phyloP scores from a whole-genome alignment of 2,113 vertebrate species.

The Odobenus rosmarus region DNA sequence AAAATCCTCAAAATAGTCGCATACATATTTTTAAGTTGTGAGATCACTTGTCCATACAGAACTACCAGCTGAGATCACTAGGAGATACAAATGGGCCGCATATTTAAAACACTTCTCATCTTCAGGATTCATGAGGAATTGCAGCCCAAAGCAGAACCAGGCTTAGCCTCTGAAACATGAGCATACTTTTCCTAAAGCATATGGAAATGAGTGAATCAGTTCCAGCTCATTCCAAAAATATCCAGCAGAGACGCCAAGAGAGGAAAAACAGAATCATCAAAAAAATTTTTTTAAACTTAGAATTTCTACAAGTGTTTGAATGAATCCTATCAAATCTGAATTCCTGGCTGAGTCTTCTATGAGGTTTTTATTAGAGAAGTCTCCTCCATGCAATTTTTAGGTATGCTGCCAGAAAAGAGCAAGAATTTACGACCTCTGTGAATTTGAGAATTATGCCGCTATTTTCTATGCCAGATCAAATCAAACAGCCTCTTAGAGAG shows the following conservation, averaged over 20 bases:
- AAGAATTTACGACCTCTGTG: not conserved
- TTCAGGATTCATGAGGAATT: slow-evolving; percentile 1
- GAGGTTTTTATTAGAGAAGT: not conserved
- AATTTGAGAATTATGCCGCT: not conserved
- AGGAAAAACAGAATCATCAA: not conserved
- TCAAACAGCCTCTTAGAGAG: not conserved
- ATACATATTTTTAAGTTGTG: slow-evolving; percentile 42
- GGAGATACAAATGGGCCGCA: not conserved
- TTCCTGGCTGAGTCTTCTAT: not conserved
- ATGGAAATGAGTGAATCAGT: slow-evolving; percentile 50
- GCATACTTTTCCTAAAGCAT: slow-evolving; percentile 47
- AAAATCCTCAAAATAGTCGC: slow-evolving; percentile 7
- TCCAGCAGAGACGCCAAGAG: slow-evolving; percentile 23
- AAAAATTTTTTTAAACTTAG: slow-evolving; percentile 8
- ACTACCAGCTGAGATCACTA: not conserved
- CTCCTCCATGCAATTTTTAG: not conserved
- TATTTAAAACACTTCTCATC: slow-evolving; percentile 28
- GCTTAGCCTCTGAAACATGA: not conserved
- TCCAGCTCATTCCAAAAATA: slow-evolving; percentile 46
- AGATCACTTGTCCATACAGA: not conserved
- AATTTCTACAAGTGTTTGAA: slow-evolving; percentile 65
- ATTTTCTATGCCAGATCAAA: slow-evolving; percentile 46
- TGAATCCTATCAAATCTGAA: slow-evolving; percentile 30
- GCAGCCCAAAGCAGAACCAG: slow-evolving; percentile 32
- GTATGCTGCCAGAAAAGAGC: not conserved